A percentile compares a stretch with the other conserved stretches of the same genome.
Evolutionary conservation across 2,888 invertebrate genomes (phyloP).

Genomic region (Tholera decimalis): DNA sequence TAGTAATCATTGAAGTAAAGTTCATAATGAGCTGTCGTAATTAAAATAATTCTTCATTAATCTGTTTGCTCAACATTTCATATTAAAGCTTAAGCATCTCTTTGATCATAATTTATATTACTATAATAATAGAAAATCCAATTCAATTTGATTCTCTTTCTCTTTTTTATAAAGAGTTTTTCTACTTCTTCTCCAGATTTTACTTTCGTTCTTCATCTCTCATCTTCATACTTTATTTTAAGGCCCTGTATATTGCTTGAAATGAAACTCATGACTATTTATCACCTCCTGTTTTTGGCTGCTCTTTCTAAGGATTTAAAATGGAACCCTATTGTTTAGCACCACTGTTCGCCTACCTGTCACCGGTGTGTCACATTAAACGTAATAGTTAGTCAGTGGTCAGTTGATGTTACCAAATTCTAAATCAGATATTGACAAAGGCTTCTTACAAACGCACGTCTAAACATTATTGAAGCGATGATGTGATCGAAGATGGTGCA

Average conservation of each 20-base stretch:
- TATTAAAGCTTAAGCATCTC: background rate
- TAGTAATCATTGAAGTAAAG: background rate
- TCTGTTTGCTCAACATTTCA: background rate
- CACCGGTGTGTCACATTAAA: too few relatives aligned
- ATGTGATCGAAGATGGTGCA: background rate
- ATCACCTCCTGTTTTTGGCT: too few relatives aligned
- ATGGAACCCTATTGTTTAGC: too few relatives aligned
- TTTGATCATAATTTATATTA: background rate
- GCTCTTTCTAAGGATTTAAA: too few relatives aligned
- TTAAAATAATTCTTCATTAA: slow-evolving; percentile 1
- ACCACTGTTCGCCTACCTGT: too few relatives aligned
- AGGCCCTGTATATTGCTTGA: background rate
- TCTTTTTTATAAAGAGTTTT: background rate
- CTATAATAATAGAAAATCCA: background rate
- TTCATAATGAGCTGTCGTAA: background rate
- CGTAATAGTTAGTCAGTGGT: too few relatives aligned
- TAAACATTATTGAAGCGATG: background rate
- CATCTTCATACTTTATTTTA: background rate
- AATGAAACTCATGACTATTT: too few relatives aligned
- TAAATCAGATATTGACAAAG: background rate
- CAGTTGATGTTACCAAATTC: too few relatives aligned
- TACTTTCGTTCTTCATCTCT: too few relatives aligned
- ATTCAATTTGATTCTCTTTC: background rate
- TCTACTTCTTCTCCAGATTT: background rate
- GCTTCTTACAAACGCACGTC: background rate